Evolutionary conservation across 1,140 invertebrate genomes (phyloP), one percentile per base, ranked within the genome.

Genomic region (Lordiphosa collinella): DNA sequence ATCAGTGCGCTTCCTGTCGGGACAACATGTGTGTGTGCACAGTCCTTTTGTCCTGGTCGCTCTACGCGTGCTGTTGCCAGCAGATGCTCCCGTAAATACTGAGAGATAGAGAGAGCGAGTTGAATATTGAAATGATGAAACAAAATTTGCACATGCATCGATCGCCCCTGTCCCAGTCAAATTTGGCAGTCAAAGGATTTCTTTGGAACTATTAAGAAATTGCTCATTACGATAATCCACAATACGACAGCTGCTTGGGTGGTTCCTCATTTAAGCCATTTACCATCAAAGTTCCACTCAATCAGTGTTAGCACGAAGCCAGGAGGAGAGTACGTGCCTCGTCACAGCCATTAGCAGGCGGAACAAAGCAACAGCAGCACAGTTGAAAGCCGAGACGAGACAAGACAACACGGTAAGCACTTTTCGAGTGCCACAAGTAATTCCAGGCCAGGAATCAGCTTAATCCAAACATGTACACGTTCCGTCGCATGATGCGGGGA

Each of bases 1-100:
- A 80, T 80, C 76, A 80, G 76, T 80, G 76, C 76, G 76, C 78
- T 82, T 80, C 76, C 76, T 80, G 76, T 65, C 68, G 46, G 54
- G 43, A 41, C 43, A 40, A 63, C 52, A 69, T 75, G 74, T 50
- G 50, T 49, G 54, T 41, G 51, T 18, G 48, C 48, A 50, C 36
- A 32, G 35, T 34, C 7, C 64, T 68, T 44, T 67, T 68, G 57
- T 58, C 32, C 43, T 8, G 34, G 46, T 65, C 48, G 75, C 60
- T 61, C 65, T 80, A 71, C 75, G 75, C 75, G 75, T 80, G 75
- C 75, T 72, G 73, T 48, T 43, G 50, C 50, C 18, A 59, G 76
- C 75, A 79, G 75, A 79, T 79, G 75, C 65, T 48, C n/a, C 7
- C 18, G 6, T 18, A 14, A 25, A 14, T 12, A 11, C 16, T 18